These are phyloP conservation scores for Gymnothorax javanicus DNA, from an alignment of 2,797 vertebrate genomes.

Conservation along the genomic window DNA sequence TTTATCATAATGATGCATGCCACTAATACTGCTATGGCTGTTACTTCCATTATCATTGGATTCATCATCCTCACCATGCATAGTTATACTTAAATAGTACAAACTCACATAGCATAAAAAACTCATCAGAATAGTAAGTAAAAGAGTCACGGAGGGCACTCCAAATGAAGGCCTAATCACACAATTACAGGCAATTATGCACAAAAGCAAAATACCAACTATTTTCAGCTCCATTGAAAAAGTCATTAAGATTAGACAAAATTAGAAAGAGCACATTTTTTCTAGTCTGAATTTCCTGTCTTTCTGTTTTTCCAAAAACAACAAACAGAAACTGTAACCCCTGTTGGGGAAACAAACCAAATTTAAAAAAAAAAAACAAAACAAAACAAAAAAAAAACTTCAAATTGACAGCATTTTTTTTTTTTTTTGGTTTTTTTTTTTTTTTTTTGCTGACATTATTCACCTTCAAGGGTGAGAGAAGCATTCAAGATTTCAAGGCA, in stretches of 20 bases:
- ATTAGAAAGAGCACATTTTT: slow-evolving; percentile 45
- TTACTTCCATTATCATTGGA: background rate
- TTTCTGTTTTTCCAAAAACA: slow-evolving; percentile 40
- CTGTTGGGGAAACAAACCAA: background rate
- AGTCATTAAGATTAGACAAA: slow-evolving; percentile 50
- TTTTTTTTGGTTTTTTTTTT: background rate
- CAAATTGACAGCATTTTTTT: background rate
- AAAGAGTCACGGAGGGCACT: background rate
- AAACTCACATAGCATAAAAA: background rate
- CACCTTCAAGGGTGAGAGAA: slow-evolving; percentile 3
- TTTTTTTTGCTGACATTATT: background rate
- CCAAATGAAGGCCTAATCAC: slow-evolving; percentile 35
- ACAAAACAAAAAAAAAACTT: background rate
- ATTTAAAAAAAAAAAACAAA: background rate
- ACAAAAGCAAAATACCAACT: slow-evolving; percentile 35
- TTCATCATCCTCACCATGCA: background rate
- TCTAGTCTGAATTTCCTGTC: slow-evolving; percentile 38
- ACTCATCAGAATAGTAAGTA: background rate
- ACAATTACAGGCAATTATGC: slow-evolving; percentile 56
- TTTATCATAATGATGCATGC: background rate
- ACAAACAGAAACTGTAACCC: slow-evolving; percentile 11
- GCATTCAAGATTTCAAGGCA: background rate
- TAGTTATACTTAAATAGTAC: background rate
- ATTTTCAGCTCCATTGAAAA: slow-evolving; percentile 54
- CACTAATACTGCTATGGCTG: background rate